A percentile compares a stretch with the other conserved stretches of the same genome.
Evolutionary conservation across 2,113 vertebrate genomes (phyloP).

Genomic region (Orthonyx spaldingii): DNA sequence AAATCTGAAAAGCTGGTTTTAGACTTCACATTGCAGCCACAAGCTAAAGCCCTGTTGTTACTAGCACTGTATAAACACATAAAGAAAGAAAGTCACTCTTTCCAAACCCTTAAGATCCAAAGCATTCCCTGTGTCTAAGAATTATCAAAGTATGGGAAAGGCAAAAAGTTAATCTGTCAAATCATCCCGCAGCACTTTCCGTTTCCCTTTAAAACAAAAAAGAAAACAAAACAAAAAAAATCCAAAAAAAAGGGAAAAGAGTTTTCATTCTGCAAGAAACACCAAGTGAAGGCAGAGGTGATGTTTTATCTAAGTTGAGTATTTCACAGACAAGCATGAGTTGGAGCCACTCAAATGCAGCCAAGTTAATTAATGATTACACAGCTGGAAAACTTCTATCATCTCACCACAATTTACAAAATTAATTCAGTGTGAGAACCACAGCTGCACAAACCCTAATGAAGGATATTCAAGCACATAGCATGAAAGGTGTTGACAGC

Average conservation of each 20-base stretch:
- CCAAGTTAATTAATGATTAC: slow-evolving; percentile 66
- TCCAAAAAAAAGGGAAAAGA: not conserved
- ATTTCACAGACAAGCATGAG: slow-evolving; percentile 20
- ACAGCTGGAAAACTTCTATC: slow-evolving; percentile 63
- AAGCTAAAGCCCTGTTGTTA: not conserved
- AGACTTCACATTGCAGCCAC: not conserved
- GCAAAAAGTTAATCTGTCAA: not conserved
- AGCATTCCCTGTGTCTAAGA: not conserved
- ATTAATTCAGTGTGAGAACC: slow-evolving; percentile 53
- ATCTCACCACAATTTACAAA: slow-evolving; percentile 53
- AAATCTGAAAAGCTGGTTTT: not conserved
- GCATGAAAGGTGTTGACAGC: slow-evolving; percentile 49
- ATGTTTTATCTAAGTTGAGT: not conserved
- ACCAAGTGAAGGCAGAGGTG: not conserved
- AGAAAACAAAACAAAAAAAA: not conserved
- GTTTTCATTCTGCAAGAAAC: not conserved
- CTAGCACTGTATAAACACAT: not conserved
- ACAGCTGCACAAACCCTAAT: slow-evolving; percentile 54
- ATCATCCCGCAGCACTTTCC: not conserved
- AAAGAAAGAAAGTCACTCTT: not conserved
- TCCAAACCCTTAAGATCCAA: not conserved
- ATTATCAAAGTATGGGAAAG: not conserved
- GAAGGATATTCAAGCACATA: slow-evolving; percentile 47
- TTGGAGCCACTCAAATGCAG: slow-evolving; percentile 40
- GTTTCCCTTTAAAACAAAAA: not conserved